A percentile compares a stretch with the other conserved stretches of the same genome.
Evolutionary conservation across 2,113 vertebrate species (phyloP).

Genomic region (Rana temporaria): DNA sequence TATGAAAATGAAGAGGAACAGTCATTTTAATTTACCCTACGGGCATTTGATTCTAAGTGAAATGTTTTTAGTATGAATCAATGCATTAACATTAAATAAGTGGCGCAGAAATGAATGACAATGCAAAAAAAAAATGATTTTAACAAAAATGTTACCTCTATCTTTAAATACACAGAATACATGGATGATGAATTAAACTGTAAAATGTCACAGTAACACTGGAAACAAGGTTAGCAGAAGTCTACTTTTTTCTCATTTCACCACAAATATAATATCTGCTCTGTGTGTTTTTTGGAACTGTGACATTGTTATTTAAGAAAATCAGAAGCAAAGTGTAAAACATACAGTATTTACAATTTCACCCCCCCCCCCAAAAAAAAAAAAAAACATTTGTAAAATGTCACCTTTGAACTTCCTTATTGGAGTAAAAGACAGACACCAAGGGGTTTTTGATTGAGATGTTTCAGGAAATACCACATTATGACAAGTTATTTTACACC

Average conservation of each 20-base stretch:
- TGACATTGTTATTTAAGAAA: slow-evolving; percentile 3
- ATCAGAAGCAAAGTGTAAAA: not conserved
- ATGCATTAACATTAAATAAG: not conserved
- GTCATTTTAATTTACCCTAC: slow-evolving; percentile 24
- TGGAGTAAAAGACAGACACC: too few relatives aligned
- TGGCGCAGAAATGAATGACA: slow-evolving; percentile 13
- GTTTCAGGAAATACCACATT: too few relatives aligned
- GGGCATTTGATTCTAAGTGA: not conserved
- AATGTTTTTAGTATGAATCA: slow-evolving; percentile 26
- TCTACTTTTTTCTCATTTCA: not conserved
- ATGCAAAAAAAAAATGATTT: slow-evolving; percentile 1
- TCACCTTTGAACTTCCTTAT: too few relatives aligned
- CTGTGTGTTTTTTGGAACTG: not conserved
- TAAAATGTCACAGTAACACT: not conserved
- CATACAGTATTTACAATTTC: too few relatives aligned
- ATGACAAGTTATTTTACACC: too few relatives aligned
- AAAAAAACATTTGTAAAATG: too few relatives aligned
- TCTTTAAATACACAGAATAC: not conserved
- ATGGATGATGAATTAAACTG: not conserved
- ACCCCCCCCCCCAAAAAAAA: too few relatives aligned
- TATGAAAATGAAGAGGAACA: slow-evolving; percentile 25
- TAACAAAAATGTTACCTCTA: not conserved
- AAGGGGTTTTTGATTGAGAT: too few relatives aligned
- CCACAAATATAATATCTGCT: not conserved
- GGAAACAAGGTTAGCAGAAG: not conserved